Conservation (phyloP, 2,113 vertebrate genomes). For the Semicossyphus pulcher region DNA sequence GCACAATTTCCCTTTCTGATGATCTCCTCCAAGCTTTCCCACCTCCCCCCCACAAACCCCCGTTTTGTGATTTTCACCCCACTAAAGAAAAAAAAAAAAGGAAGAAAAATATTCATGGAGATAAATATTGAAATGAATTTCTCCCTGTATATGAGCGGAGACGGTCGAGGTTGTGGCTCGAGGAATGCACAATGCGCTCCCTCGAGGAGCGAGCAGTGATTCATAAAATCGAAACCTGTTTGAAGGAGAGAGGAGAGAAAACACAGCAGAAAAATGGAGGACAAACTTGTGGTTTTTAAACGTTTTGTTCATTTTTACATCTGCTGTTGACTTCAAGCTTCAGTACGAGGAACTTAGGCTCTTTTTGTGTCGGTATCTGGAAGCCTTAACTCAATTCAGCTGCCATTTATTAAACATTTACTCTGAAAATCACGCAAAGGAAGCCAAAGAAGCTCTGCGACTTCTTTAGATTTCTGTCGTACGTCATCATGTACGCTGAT, state of each 20-base stretch:
- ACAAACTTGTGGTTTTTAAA: conserved; percentile 38
- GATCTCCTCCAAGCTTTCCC: conserved; percentile 79
- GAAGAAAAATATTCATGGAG: conserved; percentile 83
- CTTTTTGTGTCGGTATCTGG: not conserved
- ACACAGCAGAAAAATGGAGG: conserved; percentile 25
- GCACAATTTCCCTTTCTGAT: conserved; percentile 88
- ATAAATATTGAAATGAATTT: conserved; percentile 88
- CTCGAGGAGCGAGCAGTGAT: conserved; percentile 74
- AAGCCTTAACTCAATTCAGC: no score
- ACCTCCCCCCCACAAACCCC: conserved; percentile 65
- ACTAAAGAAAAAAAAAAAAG: conserved; percentile 18
- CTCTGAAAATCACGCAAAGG: no score
- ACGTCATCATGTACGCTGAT: no score
- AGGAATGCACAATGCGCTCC: conserved; percentile 72
- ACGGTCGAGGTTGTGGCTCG: conserved; percentile 60
- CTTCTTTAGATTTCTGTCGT: no score
- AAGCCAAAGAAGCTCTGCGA: no score
- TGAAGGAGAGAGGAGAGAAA: conserved; percentile 70
- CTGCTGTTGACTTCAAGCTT: conserved; percentile 12
- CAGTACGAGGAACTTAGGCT: not conserved
- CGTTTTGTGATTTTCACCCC: conserved; percentile 68
- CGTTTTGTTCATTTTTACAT: conserved; percentile 40
- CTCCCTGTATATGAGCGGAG: conserved; percentile 77
- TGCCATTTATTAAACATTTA: no score
- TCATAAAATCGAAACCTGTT: conserved; percentile 79